phyloP scores from a whole-genome alignment of 2,113 vertebrate species.

The Brachionichthys hirsutus region DNA sequence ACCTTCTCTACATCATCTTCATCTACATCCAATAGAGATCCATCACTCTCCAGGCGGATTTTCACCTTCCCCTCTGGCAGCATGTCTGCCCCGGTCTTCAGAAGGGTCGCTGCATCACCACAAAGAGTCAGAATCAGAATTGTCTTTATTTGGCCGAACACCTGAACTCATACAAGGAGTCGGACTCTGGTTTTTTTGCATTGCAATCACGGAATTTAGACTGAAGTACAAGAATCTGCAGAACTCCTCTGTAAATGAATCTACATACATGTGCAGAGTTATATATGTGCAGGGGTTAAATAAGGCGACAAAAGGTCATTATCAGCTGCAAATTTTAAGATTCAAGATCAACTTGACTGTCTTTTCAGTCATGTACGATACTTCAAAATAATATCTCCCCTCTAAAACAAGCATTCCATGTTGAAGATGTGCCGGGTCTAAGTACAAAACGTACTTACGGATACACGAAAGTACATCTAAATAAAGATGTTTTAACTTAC shows the following conservation, averaged over 20 bases:
- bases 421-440: slow-evolving; percentile 16
- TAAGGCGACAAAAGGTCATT: too few species aligned
- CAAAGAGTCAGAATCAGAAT: slow-evolving; percentile 9
- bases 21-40: slow-evolving; percentile 91
- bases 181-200: too few species aligned
- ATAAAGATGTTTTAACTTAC: slow-evolving; percentile 66
- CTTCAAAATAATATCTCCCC: too few species aligned
- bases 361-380: neutral
- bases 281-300: too few species aligned
- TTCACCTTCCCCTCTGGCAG: slow-evolving; percentile 93
- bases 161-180: too few species aligned
- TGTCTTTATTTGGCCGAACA: too few species aligned
- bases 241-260: too few species aligned
- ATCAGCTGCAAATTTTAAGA: slow-evolving; percentile 23
- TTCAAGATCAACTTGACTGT: slow-evolving; percentile 21
- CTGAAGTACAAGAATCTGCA: too few species aligned
- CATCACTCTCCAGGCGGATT: slow-evolving; percentile 91
- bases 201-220: too few species aligned
- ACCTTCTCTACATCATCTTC: slow-evolving; percentile 98
- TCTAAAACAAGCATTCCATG: neutral
- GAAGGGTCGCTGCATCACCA: slow-evolving; percentile 83
- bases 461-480: neutral
- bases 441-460: neutral
- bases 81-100: slow-evolving; percentile 81
- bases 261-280: too few species aligned